Base-by-base conservation (phyloP, 2,888 invertebrate species). In the Drosophila subquinaria region DNA sequence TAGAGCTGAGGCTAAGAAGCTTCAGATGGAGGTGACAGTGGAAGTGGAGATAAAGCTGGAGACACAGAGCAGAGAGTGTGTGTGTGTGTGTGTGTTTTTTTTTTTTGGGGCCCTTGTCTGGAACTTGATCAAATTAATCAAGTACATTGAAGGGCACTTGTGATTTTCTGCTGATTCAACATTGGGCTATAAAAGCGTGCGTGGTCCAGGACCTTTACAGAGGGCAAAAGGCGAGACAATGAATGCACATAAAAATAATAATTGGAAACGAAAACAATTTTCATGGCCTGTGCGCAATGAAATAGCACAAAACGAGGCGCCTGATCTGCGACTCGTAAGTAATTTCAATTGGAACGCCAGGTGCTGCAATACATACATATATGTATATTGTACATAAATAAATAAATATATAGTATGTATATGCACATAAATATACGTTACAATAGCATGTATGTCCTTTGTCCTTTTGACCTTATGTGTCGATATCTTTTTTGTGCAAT, bases 221-320 rank as follows among this genome's bases (percentile, higher is more conserved):
- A 9, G 20, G 30, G 15, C 27, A 4, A 38, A 20, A 50, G 60
- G 45, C 64, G 48, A 68, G 82, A 83, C 89, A 84, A 84, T 90
- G 83, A 84, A 82, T 90, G 72, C 66, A 84, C 83, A 84, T 85
- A 90, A 84, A 90, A 90, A 88, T 90, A 90, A 90, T 90, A 90
- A 90, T 84, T 84, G 83, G 89, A 88, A 88, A 88, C 88, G 89
- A 79, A 88, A 90, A 88, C 90, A 88, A 85, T 89, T 90, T 88
- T 89, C 86, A 89, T 76, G 67, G 66, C 63, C 55, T 40, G 52
- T 64, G 62, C 56, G 51, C 82, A 66, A 79, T 89, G 83, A 83
- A 67, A 76, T 66, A 73, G 89, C 90, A 88, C 52, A 88, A 89
- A 70, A 61, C 5, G 50, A 33, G 15, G 47, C 47, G 23, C 17